Evolutionary conservation across 2,888 invertebrate genomes (phyloP), one percentile per base, ranked within the genome.

Genomic region (Stratiomys singularior): DNA sequence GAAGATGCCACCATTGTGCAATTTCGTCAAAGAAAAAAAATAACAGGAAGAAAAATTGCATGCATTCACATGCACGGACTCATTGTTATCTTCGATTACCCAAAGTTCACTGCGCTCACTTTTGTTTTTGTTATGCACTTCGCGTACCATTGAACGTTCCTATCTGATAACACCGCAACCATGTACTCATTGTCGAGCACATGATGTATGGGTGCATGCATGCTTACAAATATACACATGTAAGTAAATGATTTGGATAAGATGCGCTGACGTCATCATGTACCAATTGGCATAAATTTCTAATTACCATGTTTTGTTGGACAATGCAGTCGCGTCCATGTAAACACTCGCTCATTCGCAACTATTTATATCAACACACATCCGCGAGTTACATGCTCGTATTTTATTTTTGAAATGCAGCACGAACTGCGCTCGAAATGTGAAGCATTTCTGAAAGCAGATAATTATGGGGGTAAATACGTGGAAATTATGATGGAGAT

Each of bases 101-200:
- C 21, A 60, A 25, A 60, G 58, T 60, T 60, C 58, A 60, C 21
- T 60, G 58, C 7, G 58, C 58, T 60, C 58, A 60, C 58, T 60
- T 60, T 60, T 60, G 23, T 60, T 60, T 60, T 60, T 60, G 25
- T 60, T 60, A 23, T 60, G 23, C 58, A 23, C 58, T 60, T 60
- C 58, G 9, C 58, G 58, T 18, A 37, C 9, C 37, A 37, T 9
- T 15, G 52, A 4, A 4, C 52, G 52, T 52, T 52, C 5, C 37
- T 37, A 9, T 37, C 37, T 37, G 37, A 37, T 9, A 37, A 37
- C 37, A 52, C 4, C 15, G 4, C 18, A 18, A 52, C 3, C 15
- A 52, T 52, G 15, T 52, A n/a, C 4, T 52, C 37, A 37, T 5
- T 13, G 15, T 52, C 7, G 37, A 37, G 37, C 15, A 52, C n/a